Conservation (phyloP, 2,113 vertebrate species). For the Eclectus roratus region DNA sequence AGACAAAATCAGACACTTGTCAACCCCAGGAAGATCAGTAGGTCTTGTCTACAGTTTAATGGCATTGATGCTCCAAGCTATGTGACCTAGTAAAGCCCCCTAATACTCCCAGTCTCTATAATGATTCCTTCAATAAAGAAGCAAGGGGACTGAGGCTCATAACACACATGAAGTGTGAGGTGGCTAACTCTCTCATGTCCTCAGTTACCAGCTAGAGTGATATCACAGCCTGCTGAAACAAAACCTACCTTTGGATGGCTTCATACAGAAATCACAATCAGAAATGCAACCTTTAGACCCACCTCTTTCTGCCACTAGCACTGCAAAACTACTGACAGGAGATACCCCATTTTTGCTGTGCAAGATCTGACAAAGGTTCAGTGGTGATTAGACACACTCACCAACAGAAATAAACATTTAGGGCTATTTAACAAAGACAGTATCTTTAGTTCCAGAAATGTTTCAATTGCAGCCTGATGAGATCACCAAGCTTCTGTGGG, state of each 20-base stretch:
- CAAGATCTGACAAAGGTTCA: background rate
- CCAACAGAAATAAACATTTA: background rate
- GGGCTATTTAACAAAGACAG: background rate
- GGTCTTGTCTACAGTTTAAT: background rate
- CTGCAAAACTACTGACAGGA: background rate
- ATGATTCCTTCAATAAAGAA: background rate
- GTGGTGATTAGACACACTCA: background rate
- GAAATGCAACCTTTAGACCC: background rate
- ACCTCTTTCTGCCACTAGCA: background rate
- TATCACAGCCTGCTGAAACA: background rate
- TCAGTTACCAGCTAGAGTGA: background rate
- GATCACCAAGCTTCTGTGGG: background rate
- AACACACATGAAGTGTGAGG: rapidly evolving
- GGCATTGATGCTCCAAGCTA: background rate
- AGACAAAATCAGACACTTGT: background rate
- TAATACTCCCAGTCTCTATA: background rate
- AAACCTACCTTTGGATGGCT: background rate
- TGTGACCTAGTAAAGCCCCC: background rate
- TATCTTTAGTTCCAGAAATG: background rate
- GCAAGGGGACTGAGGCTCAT: background rate
- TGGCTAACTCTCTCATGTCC: background rate
- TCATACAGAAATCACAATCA: background rate
- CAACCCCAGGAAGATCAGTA: background rate
- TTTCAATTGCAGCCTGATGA: background rate
- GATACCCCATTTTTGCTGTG: background rate